These are phyloP conservation scores for Phoenicopterus ruber DNA, from an alignment of 2,113 vertebrate species.

Conservation along the genomic window DNA sequence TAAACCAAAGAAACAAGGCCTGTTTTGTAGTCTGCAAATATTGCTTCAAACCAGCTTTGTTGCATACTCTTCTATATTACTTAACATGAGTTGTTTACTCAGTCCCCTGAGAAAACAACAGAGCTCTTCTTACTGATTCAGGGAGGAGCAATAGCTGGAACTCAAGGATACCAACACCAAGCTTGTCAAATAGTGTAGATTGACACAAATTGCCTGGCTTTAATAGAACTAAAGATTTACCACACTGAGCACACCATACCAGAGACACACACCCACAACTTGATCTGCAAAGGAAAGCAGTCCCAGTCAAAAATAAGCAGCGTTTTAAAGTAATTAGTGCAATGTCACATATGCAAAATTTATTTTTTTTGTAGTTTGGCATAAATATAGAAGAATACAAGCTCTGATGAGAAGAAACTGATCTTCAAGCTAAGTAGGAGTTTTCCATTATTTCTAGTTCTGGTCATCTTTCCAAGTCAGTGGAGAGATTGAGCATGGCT, in stretches of 20 bases:
- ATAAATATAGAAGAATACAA: neutral
- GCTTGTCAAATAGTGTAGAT: neutral
- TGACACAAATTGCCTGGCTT: neutral
- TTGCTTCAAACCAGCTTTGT: neutral
- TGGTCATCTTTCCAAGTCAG: neutral
- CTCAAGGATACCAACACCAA: neutral
- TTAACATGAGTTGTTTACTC: neutral
- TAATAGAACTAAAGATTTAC: neutral
- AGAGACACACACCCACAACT: neutral
- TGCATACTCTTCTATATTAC: neutral
- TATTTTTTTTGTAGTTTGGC: neutral
- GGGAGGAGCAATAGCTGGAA: neutral
- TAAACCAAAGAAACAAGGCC: neutral
- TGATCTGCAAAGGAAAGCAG: neutral
- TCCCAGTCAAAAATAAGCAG: neutral
- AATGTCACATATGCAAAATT: neutral
- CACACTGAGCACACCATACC: neutral
- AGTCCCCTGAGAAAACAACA: neutral
- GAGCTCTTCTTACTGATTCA: neutral
- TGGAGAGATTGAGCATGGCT: neutral
- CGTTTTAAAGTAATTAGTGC: neutral
- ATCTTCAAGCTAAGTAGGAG: neutral
- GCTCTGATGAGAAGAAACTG: neutral
- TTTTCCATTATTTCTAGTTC: neutral
- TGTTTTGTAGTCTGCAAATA: neutral